Evolutionary conservation across 2,797 vertebrate species (phyloP).

Genomic region (Remorina albescens): DNA sequence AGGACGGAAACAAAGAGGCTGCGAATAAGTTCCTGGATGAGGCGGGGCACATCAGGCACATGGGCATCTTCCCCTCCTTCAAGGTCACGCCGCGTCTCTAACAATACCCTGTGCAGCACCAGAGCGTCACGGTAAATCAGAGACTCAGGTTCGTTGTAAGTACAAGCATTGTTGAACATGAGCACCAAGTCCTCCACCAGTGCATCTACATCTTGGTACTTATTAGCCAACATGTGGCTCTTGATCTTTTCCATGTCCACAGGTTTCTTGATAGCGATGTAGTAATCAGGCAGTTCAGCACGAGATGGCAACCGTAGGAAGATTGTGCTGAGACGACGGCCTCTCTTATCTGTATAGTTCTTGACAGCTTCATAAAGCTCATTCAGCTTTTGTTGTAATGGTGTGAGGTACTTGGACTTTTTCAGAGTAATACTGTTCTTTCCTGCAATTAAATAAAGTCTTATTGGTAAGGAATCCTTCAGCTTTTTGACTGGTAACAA

Average conservation of each 20-base stretch:
- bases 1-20: slow-evolving; percentile 98
- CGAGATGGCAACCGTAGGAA: slow-evolving; percentile 97
- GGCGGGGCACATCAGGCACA: slow-evolving; percentile 93
- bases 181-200: slow-evolving; percentile 98
- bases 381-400: slow-evolving; percentile 97
- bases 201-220: slow-evolving; percentile 97
- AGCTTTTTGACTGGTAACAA: neutral
- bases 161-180: slow-evolving; percentile 99
- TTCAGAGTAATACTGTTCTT: slow-evolving; percentile 96
- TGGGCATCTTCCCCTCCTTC: slow-evolving; percentile 96
- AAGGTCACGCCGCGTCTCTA: slow-evolving; percentile 93
- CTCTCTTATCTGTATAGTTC: slow-evolving; percentile 96
- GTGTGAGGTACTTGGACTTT: slow-evolving; percentile 97
- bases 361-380: slow-evolving; percentile 99
- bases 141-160: slow-evolving; percentile 97
- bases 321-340: slow-evolving; percentile 96
- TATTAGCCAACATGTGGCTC: slow-evolving; percentile 98
- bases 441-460: slow-evolving; percentile 81
- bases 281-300: slow-evolving; percentile 97
- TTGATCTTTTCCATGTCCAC: slow-evolving; percentile 98
- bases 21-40: slow-evolving; percentile 97
- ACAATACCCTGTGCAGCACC: slow-evolving; percentile 93
- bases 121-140: slow-evolving; percentile 98
- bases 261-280: slow-evolving; percentile 96
- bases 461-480: neutral